Base-by-base conservation (phyloP, 2,888 invertebrate genomes). In the Calameuta idolon region DNA sequence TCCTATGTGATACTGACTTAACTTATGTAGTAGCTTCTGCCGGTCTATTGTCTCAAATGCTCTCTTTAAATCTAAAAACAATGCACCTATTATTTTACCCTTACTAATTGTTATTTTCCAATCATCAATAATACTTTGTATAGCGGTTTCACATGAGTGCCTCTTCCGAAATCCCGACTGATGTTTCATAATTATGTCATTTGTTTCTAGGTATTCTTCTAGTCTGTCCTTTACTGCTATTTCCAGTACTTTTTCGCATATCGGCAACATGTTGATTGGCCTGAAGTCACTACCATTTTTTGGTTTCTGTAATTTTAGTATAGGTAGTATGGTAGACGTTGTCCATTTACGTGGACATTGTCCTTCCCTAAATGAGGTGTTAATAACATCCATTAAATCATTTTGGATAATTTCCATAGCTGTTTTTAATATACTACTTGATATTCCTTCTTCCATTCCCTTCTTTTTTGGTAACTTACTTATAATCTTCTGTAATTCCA, bases 141-240 rank as follows among this genome's bases (percentile, higher is more conserved):
- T 73, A 35, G 77, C 80, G 15, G 75, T 77, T 76, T 82, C 81
- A 69, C 80, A 82, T 5, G 80, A 82, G n/a, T 76, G 35, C 9
- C 69, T 23, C 15, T 77, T 73, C 34, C 81, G 77, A 69, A 80
- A 82, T 12, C 81, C 81, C 12, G 79, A 79, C 34, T 74, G 30
- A 55, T 40, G 69, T 12, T 74, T 23, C 55, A 68, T 76, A 76
- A 77, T 69, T 34, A 69, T 23, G 23, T 3, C 3, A 31, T 69
- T 69, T 11, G 30, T 0, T 12, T 69, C 69, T 31, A 69, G 3
- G 1, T 30, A 69, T 30, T 69, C 23, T 30, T 69, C 69, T 3
- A 55, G 12, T 31, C 33, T 69, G 69, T 1, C 30, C 69, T 69
- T 69, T 23, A 30, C 75, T 69, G 15, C 34, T 75, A 69, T 0